Evolutionary conservation across 2,888 invertebrate genomes (phyloP).

Genomic region (Charanyca ferruginea): DNA sequence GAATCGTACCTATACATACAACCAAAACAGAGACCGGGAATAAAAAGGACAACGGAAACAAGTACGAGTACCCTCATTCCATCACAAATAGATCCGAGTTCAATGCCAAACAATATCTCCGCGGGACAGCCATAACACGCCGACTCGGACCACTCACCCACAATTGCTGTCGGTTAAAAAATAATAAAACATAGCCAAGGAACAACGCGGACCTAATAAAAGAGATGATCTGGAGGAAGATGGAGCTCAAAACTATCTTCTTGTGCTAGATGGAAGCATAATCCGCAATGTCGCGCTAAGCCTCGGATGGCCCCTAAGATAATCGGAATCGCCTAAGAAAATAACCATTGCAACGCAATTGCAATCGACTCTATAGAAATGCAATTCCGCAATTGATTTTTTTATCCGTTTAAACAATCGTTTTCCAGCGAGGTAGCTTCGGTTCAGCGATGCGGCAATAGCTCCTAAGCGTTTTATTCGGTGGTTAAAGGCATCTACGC

Average conservation of each 20-base stretch:
- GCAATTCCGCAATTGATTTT: conserved; percentile 51
- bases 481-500: conserved; percentile 24
- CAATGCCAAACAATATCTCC: conserved; percentile 59
- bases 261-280: conserved; percentile 69
- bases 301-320: conserved; percentile 74
- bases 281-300: conserved; percentile 67
- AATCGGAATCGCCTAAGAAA: conserved; percentile 74
- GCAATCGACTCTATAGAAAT: conserved; percentile 57
- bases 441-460: conserved; percentile 39
- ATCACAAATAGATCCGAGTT: conserved; percentile 55
- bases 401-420: conserved; percentile 52
- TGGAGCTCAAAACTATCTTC: conserved; percentile 60
- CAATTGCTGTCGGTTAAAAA: conserved; percentile 42
- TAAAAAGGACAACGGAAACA: conserved; percentile 48
- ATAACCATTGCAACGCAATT: conserved; percentile 70
- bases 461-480: conserved; percentile 43
- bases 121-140: conserved; percentile 42
- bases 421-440: conserved; percentile 33
- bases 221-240: conserved; percentile 49
- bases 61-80: conserved; percentile 51
- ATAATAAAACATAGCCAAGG: conserved; percentile 47
- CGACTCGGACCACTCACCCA: conserved; percentile 40
- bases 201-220: conserved; percentile 50
- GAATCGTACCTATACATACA: conserved; percentile 31
- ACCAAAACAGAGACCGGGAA: conserved; percentile 42